phyloP scores from a whole-genome alignment of 2,797 vertebrate species.

The Oreochromis mossambicus region DNA sequence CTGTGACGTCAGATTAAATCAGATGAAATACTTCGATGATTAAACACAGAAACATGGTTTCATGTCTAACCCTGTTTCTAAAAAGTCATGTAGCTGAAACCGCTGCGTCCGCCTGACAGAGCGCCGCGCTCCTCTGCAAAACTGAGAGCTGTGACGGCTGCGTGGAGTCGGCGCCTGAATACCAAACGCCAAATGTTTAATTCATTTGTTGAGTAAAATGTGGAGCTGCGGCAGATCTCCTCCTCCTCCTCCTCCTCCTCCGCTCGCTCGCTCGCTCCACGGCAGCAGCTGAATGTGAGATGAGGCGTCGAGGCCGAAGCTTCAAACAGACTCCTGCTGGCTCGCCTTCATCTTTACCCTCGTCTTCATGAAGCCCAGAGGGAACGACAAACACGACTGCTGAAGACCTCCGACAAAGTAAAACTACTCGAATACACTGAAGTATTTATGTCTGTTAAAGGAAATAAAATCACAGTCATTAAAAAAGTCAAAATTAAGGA shows the following conservation, averaged over 20 bases:
- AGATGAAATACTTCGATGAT: not conserved
- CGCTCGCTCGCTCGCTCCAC: not conserved
- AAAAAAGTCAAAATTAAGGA: fast-evolving
- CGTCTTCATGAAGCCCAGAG: not conserved
- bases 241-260: not conserved
- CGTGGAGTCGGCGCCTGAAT: not conserved
- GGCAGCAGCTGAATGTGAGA: not conserved
- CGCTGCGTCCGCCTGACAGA: not conserved
- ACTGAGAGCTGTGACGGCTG: not conserved
- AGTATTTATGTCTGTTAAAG: not conserved
- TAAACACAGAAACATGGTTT: not conserved
- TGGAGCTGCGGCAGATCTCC: not conserved
- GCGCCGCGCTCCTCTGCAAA: not conserved
- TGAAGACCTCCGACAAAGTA: not conserved
- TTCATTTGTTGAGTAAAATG: not conserved
- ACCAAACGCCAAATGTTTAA: not conserved
- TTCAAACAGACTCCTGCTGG: not conserved
- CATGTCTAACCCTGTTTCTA: not conserved
- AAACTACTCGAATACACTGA: fast-evolving
- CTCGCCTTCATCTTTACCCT: not conserved
- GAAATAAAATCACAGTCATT: not conserved
- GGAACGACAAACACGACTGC: not conserved
- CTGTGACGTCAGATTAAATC: not conserved
- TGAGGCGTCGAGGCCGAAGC: not conserved
- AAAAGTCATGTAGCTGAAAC: not conserved